Evolutionary conservation across 1,140 invertebrate genomes (phyloP).

Genomic region (Aphaenogaster floridana): DNA sequence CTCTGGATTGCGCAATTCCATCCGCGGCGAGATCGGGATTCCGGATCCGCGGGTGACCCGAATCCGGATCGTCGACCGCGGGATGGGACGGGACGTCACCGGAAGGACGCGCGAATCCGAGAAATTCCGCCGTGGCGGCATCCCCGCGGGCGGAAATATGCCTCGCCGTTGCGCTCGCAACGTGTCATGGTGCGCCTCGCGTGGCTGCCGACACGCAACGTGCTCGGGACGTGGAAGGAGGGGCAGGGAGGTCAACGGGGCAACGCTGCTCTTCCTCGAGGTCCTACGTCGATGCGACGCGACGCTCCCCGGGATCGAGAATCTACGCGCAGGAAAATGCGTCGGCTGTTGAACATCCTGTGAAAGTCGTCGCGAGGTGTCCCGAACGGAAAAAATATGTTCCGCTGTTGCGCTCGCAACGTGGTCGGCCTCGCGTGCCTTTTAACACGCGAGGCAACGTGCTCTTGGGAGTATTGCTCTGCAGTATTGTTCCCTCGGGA

Average conservation of each 20-base stretch:
- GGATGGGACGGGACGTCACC: background rate
- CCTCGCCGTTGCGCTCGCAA: conserved; percentile 66
- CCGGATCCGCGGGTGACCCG: conserved; percentile 5
- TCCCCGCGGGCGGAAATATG: conserved; percentile 78
- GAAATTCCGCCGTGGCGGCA: conserved; percentile 46
- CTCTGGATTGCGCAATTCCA: conserved; percentile 84
- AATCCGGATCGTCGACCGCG: conserved; percentile 3
- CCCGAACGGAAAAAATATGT: background rate
- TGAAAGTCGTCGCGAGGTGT: background rate
- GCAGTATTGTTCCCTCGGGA: background rate
- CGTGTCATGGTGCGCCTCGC: conserved; percentile 75
- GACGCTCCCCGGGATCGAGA: background rate
- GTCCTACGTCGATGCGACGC: background rate
- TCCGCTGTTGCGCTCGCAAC: background rate
- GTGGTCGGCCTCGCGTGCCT: background rate
- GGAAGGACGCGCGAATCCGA: background rate
- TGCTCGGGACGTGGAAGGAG: conserved; percentile 1
- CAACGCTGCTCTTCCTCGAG: background rate
- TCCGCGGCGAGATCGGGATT: conserved; percentile 58
- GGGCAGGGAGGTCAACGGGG: background rate
- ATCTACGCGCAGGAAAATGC: background rate
- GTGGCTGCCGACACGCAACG: conserved; percentile 55
- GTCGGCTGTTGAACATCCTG: background rate
- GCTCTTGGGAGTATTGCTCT: too few species aligned
- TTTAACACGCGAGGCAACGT: background rate